A percentile compares a stretch with the other conserved stretches of the same genome.
Evolutionary conservation across 2,113 vertebrate species (phyloP).

Genomic region (Dicerorhinus sumatrensis): DNA sequence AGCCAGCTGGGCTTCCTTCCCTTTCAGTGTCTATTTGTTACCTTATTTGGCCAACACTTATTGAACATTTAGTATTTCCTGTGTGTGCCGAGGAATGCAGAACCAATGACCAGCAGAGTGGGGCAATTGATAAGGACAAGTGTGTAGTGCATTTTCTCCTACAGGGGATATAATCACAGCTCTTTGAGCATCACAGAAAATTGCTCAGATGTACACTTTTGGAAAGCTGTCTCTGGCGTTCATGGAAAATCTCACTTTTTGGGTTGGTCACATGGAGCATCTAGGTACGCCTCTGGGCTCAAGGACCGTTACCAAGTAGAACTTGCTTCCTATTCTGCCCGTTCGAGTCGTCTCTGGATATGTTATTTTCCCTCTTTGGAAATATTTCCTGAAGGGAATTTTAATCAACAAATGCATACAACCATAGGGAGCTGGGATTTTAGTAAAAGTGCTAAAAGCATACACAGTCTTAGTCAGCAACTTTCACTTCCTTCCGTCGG

Average conservation of each 20-base stretch:
- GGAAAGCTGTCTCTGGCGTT: neutral
- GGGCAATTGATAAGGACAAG: neutral
- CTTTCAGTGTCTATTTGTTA: rapidly evolving
- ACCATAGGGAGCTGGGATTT: neutral
- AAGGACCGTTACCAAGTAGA: neutral
- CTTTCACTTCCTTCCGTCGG: rapidly evolving
- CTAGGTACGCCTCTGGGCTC: too few species aligned
- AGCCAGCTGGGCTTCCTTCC: neutral
- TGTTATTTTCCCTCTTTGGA: neutral
- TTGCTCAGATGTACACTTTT: neutral
- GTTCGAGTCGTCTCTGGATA: rapidly evolving
- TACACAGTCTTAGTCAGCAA: neutral
- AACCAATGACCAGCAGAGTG: rapidly evolving
- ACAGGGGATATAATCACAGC: too few species aligned
- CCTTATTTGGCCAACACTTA: neutral
- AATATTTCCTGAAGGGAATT: neutral
- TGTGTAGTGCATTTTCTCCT: rapidly evolving
- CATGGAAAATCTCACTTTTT: neutral
- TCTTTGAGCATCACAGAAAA: too few species aligned
- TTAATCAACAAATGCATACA: too few species aligned
- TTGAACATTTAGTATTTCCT: neutral
- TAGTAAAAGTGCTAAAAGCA: too few species aligned
- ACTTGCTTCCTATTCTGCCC: rapidly evolving
- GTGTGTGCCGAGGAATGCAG: neutral
- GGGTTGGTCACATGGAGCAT: too few species aligned